Conservation (phyloP, 2,113 vertebrate genomes). For the Gallinago media region DNA sequence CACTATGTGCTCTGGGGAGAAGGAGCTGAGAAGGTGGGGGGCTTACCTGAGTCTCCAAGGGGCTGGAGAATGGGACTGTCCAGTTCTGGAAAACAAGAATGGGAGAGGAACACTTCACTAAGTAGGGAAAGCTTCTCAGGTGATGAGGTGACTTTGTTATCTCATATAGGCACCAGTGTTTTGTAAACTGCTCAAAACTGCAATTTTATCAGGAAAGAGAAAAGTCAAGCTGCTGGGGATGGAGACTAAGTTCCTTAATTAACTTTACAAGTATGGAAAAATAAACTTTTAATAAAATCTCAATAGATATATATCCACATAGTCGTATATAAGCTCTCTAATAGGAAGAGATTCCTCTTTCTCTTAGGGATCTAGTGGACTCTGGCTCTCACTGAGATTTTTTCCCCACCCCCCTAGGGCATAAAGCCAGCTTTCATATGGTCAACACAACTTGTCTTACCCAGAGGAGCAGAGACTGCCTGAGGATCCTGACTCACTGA, state of each 20-base stretch:
- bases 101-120: background rate
- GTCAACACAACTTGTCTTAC: rapidly evolving
- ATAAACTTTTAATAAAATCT: background rate
- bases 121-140: background rate
- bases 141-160: background rate
- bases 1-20: background rate
- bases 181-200: background rate
- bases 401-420: background rate
- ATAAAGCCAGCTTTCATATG: background rate
- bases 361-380: background rate
- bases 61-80: background rate
- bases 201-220: background rate
- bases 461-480: background rate
- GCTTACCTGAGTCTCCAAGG: background rate
- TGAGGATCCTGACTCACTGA: background rate
- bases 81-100: background rate
- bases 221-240: background rate
- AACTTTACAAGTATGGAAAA: background rate
- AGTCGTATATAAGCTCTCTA: too few species aligned
- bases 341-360: background rate
- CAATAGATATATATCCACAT: too few species aligned
- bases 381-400: background rate
- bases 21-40: background rate
- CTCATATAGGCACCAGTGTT: rapidly evolving
- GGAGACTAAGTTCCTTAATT: background rate